Evolutionary conservation across 2,113 vertebrate genomes (phyloP), one percentile per base, ranked within the genome.

Genomic region (Paramisgurnus dabryanus): DNA sequence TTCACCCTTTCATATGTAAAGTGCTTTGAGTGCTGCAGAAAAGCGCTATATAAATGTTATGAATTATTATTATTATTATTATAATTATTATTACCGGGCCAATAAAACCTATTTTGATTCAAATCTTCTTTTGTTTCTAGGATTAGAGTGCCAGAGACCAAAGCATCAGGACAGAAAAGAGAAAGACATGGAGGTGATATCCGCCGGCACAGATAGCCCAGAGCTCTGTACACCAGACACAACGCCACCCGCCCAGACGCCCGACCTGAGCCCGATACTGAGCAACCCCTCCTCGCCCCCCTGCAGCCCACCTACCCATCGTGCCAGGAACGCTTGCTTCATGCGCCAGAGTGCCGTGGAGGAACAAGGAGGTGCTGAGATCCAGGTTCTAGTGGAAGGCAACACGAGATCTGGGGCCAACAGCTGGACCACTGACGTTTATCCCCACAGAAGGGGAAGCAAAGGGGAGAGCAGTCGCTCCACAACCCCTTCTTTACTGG

Each of bases 141-240:
- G 96, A 87, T 94, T 98, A 0, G 96, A 97, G 88, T 97, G 95
- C 92, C 96, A 95, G 92, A 87, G 95, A 87, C 96, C 95, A 6
- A 95, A 95, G 90, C 95, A 91, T 78, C 95, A 95, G 91, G 93
- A 94, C 66, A 93, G 94, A 71, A 95, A 95, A 41, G 95, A 96
- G 0, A 92, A 92, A 86, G 96, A 97, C 88, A 93, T 95, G 0
- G 97, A 98, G 90, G 95, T 95, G 64, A 93, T 96, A 68, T 98
- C 97, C 83, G 95, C 95, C 0, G 97, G 94, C 82, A 96, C 94
- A 1, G 97, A 98, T 88, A 98, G 97, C 90, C 96, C 96, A 0
- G 96, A 98, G 91, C 92, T 98, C 85, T 98, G 98, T 93, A 94
- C 96, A 72, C 97, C 97, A 40, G 96, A 96, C 76, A 97, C 96